Evolutionary conservation across 2,888 invertebrate species (phyloP), one percentile per base, ranked within the genome.

Genomic region (Acleris emargana): DNA sequence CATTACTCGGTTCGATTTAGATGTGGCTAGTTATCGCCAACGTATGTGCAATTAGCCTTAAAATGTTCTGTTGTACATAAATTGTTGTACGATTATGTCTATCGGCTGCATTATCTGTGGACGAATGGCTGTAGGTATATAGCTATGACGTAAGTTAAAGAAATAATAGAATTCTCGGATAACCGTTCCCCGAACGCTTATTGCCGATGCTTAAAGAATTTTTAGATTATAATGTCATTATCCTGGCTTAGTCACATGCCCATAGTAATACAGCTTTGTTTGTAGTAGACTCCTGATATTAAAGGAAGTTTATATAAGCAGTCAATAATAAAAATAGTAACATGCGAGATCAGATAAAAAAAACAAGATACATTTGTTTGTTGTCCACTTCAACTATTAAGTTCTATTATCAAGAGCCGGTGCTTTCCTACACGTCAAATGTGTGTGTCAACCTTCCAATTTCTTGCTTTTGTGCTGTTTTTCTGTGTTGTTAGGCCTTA

Each of bases 41-140:
- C 81, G 83, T 83, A 81, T 81, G 76, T 73, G 84, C 80, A 86
- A 88, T 89, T 87, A 87, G 82, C 83, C 84, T 86, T 83, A 85
- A 87, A 87, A 84, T 83, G 81, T 78, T 72, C 69, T 72, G 71
- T 76, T 72, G 72, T 76, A 76, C 83, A 82, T 83, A 82, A 84
- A 85, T 82, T 77, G 79, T 38, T 38, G 74, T 80, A 76, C 76
- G 76, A 78, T 81, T 80, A 81, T 74, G 71, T 75, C 68, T 76
- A 78, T 78, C 73, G 75, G 71, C 70, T 69, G 76, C 76, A 75
- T 77, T 78, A 76, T 75, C 59, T 64, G 52, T 62, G 49, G 59
- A 62, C 20, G 43, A 51, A 58, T 43, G 28, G 52, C 50, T 22
- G 50, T 58, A 60, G 57, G 58, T 54, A 50, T 38, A 62, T 52